Percentiles rank a stretch among this genome's conserved stretches.
Evolutionary conservation across 2,113 vertebrate species (phyloP).

Genomic region (Silurus asotus): DNA sequence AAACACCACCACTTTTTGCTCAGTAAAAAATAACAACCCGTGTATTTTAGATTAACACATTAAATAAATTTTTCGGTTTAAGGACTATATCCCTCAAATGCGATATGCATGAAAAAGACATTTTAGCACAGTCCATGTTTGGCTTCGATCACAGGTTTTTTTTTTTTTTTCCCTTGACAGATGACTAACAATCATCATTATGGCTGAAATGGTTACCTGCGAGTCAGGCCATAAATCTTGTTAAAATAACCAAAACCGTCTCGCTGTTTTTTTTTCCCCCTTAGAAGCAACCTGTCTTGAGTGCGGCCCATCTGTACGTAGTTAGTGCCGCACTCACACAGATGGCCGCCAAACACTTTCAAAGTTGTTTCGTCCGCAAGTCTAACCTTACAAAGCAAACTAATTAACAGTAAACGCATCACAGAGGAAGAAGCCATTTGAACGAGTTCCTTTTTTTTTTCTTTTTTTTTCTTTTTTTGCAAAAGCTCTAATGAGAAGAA

Average conservation of each 20-base stretch:
- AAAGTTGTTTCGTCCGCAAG: conserved; percentile 89
- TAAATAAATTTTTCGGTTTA: conserved; percentile 63
- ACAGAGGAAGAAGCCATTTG: conserved; percentile 85
- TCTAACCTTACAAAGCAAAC: conserved; percentile 95
- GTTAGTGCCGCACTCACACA: conserved; percentile 91
- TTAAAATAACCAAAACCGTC: conserved; percentile 95
- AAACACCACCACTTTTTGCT: conserved; percentile 23
- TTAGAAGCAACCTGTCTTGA: conserved; percentile 95
- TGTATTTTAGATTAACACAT: conserved; percentile 37
- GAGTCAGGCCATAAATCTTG: conserved; percentile 94
- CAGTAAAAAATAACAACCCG: conserved; percentile 43
- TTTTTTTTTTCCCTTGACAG: conserved; percentile 74
- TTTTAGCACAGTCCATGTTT: conserved; percentile 50
- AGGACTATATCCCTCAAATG: conserved; percentile 48
- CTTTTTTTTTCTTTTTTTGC: conserved; percentile 61
- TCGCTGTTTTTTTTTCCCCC: conserved; percentile 67
- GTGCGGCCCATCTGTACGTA: conserved; percentile 94
- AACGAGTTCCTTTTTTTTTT: conserved; percentile 68
- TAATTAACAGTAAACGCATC: conserved; percentile 84
- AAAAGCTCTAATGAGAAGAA: conserved; percentile 78
- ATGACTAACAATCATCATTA: conserved; percentile 94
- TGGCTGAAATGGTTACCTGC: conserved; percentile 87
- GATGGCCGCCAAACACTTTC: conserved; percentile 87
- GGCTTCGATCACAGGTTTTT: conserved; percentile 69
- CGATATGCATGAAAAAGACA: conserved; percentile 45